A percentile compares a stretch with the other conserved stretches of the same genome.
Evolutionary conservation across 2,113 vertebrate genomes (phyloP).

Genomic region (Abramis brama): DNA sequence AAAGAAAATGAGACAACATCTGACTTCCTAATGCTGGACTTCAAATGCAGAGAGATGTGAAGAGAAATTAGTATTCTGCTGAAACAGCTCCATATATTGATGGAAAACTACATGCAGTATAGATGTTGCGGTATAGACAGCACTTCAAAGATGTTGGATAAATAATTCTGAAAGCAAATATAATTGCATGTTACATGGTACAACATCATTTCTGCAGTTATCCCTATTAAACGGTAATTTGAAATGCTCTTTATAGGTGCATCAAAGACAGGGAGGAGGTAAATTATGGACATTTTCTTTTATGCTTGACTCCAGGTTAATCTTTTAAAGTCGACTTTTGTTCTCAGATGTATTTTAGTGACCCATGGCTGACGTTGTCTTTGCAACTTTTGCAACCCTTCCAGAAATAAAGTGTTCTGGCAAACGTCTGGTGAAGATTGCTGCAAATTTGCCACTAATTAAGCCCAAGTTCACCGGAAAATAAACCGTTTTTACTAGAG

Average conservation of each 20-base stretch:
- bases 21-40: slow-evolving; percentile 78
- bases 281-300: slow-evolving; percentile 2
- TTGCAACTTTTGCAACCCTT: not conserved
- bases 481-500: not conserved
- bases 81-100: slow-evolving; percentile 43
- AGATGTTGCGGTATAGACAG: slow-evolving; percentile 8
- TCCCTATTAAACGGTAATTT: not conserved
- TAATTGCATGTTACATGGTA: slow-evolving; percentile 6
- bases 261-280: not conserved
- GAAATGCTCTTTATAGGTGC: slow-evolving; percentile 12
- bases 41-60: slow-evolving; percentile 63
- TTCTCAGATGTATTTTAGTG: not conserved
- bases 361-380: not conserved
- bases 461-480: not conserved
- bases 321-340: not conserved
- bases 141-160: slow-evolving; percentile 23
- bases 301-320: not conserved
- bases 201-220: slow-evolving; percentile 9
- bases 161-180: slow-evolving; percentile 27
- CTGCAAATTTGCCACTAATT: not conserved
- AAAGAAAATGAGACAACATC: slow-evolving; percentile 77
- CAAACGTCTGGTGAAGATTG: not conserved
- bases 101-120: slow-evolving; percentile 47
- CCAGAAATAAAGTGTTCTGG: not conserved
- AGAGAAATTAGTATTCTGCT: slow-evolving; percentile 45